A percentile compares a stretch with the other conserved stretches of the same genome.
phyloP scores from a whole-genome alignment of 2,888 invertebrate genomes.

The Drosophila vallismaia region DNA sequence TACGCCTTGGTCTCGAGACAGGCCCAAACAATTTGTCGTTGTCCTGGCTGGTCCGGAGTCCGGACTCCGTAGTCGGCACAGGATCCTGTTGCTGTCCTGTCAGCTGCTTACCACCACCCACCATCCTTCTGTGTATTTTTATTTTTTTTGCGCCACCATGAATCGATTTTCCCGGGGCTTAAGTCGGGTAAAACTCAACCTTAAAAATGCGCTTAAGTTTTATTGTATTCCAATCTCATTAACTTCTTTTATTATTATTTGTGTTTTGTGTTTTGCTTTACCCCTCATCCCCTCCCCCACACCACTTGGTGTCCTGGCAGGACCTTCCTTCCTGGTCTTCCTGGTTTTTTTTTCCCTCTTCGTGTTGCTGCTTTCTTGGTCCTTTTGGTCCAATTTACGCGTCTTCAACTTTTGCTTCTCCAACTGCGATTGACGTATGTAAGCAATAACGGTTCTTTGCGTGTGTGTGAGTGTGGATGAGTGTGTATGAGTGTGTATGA shows the following conservation, averaged over 20 bases:
- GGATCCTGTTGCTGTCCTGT: constrained; percentile 31
- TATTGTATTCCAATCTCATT: constrained; percentile 76
- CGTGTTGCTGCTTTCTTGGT: constrained; percentile 9
- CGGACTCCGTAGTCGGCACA: too few relatives aligned
- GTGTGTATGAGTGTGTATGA: constrained; percentile 23
- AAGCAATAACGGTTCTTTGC: constrained; percentile 22
- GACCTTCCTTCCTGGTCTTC: too few relatives aligned
- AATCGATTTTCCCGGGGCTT: constrained; percentile 71
- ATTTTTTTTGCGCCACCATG: not conserved
- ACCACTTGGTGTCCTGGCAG: too few relatives aligned
- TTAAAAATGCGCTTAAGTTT: constrained; percentile 75
- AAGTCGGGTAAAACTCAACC: constrained; percentile 62
- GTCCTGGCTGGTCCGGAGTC: constrained; percentile 20
- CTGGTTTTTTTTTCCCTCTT: not conserved
- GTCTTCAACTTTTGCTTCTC: constrained; percentile 10
- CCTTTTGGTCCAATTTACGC: constrained; percentile 22
- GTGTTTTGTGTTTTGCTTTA: constrained; percentile 65
- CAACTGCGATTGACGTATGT: constrained; percentile 51
- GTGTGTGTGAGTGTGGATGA: not conserved
- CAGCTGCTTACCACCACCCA: constrained; percentile 13
- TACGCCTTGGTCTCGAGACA: constrained; percentile 14
- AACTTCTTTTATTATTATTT: constrained; percentile 77
- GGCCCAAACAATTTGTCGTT: constrained; percentile 36
- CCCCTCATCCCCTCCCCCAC: too few relatives aligned
- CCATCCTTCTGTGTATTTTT: not conserved